Evolutionary conservation across 2,888 invertebrate species (phyloP), one percentile per base, ranked within the genome.

Genomic region (Exocentrus adspersus): DNA sequence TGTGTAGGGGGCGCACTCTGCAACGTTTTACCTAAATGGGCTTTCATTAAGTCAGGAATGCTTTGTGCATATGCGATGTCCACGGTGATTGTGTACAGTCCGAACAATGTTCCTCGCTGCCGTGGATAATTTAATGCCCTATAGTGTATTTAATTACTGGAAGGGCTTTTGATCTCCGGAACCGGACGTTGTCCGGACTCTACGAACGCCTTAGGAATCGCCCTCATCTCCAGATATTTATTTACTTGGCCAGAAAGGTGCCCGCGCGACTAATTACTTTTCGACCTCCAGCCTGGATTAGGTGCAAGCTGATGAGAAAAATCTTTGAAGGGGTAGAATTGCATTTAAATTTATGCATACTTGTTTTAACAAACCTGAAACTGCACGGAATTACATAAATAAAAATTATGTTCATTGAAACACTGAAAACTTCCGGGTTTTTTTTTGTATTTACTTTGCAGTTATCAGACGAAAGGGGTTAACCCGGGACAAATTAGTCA

Each of bases 21-120:
- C 78, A 81, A 79, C 80, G 80, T 80, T 82, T 81, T 81, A 81
- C 80, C 81, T 81, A 82, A 72, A 82, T 81, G 81, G 81, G 77
- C 80, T 81, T 81, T 81, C 81, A 82, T 82, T 81, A 81, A 80
- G 79, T 78, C 77, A 76, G 80, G 80, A 81, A 81, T 81, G 81
- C 81, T 82, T 82, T 82, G 81, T 82, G 81, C 81, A 81, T 81
- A 80, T 80, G 81, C 80, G 81, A 82, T 80, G 81, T 80, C 79
- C 78, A 77, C 78, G 78, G 77, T 80, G 79, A 80, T 79, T 79
- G 79, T 79, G 77, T 79, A 77, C 78, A 76, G 75, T 77, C 78
- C 73, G 76, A 69, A 75, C 76, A 77, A 74, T 75, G 69, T 72
- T 67, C 69, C 62, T 62, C 57, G 28, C 62, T 54, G 51, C 43